Percentiles rank a stretch among this genome's conserved stretches.
Evolutionary conservation across 1,140 invertebrate species (phyloP).

Genomic region (Drosophila neocordata): DNA sequence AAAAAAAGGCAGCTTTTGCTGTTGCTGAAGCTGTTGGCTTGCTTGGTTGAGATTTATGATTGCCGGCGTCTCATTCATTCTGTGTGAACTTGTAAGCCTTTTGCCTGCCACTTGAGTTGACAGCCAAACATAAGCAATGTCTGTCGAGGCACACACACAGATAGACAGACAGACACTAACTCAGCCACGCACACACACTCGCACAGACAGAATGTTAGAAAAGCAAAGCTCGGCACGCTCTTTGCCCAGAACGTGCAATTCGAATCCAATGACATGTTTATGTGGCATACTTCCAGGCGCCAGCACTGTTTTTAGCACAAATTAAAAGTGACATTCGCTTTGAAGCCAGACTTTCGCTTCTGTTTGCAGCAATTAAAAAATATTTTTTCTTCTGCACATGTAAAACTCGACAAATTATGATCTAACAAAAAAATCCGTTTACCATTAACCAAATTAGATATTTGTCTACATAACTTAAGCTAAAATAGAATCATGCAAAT

Average conservation of each 20-base stretch:
- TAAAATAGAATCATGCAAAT: slow-evolving; percentile 58
- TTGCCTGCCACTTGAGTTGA: slow-evolving; percentile 32
- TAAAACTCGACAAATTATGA: too few relatives aligned
- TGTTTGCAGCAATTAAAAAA: slow-evolving; percentile 39
- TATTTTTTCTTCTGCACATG: too few relatives aligned
- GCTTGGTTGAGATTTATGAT: slow-evolving; percentile 57
- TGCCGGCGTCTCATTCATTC: neutral
- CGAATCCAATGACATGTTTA: slow-evolving; percentile 65
- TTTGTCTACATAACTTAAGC: neutral
- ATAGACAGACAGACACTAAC: slow-evolving; percentile 2
- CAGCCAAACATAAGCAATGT: neutral
- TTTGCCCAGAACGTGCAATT: slow-evolving; percentile 56
- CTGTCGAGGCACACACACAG: too few relatives aligned
- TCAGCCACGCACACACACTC: neutral
- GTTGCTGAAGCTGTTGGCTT: neutral
- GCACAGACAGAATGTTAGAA: neutral
- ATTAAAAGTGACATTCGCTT: slow-evolving; percentile 35
- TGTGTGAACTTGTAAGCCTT: slow-evolving; percentile 32
- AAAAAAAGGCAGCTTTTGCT: neutral
- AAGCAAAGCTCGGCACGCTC: slow-evolving; percentile 54
- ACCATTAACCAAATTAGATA: neutral
- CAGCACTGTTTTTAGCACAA: slow-evolving; percentile 23
- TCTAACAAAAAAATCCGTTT: neutral
- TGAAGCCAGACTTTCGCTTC: slow-evolving; percentile 12
- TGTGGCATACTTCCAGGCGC: slow-evolving; percentile 45